phyloP scores from a whole-genome alignment of 2,797 vertebrate genomes.

The Phrynocephalus vlangalii region DNA sequence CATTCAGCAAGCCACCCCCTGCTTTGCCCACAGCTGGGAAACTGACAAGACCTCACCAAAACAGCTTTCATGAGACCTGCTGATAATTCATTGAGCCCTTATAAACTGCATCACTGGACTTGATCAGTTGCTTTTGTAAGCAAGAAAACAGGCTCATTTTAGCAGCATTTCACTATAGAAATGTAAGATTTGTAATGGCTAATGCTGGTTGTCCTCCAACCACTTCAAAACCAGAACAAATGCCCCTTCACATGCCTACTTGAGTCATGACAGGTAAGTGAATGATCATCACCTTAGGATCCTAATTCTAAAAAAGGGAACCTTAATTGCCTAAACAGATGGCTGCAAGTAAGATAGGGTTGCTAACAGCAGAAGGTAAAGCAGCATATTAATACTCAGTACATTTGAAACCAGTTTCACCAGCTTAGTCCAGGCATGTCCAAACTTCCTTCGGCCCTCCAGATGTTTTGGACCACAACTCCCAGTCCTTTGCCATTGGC shows the following conservation, averaged over 20 bases:
- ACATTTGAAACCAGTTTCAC: not conserved
- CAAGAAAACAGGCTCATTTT: not conserved
- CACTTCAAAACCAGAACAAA: not conserved
- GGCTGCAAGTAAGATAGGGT: not conserved
- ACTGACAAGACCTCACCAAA: not conserved
- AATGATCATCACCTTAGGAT: not conserved
- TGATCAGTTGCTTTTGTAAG: not conserved
- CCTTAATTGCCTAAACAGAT: slow-evolving; percentile 9
- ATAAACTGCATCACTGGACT: not conserved
- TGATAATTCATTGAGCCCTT: not conserved
- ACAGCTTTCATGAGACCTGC: not conserved
- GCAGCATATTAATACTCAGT: not conserved
- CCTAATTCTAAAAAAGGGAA: not conserved
- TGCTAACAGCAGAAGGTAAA: not conserved
- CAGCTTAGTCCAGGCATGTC: not conserved
- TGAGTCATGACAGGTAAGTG: slow-evolving; percentile 3
- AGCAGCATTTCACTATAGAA: not conserved
- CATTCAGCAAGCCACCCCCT: not conserved
- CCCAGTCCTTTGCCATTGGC: no score
- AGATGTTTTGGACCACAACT: no score
- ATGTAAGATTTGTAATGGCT: not conserved
- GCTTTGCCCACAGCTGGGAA: slow-evolving; percentile 2
- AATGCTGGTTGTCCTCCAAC: not conserved
- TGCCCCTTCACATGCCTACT: not conserved
- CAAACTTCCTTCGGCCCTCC: no score